These are phyloP conservation scores for Apogon talboti DNA, from an alignment of 2,797 vertebrate genomes.

Conservation along the genomic window DNA sequence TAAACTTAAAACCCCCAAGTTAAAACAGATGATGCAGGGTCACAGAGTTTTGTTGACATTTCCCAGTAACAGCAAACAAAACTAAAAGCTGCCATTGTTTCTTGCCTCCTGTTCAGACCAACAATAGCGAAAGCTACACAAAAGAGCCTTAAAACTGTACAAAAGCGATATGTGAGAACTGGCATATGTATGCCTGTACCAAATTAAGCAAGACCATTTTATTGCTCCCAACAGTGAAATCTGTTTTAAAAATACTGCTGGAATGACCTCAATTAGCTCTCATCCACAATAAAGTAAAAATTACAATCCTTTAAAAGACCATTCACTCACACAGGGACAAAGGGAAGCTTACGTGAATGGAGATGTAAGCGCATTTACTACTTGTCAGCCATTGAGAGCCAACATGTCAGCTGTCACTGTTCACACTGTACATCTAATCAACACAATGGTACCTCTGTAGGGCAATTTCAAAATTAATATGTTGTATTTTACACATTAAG, in stretches of 20 bases:
- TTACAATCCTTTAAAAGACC: constrained; percentile 42
- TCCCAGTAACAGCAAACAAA: constrained; percentile 45
- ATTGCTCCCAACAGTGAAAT: constrained; percentile 22
- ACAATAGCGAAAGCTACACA: constrained; percentile 42
- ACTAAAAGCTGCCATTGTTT: constrained; percentile 49
- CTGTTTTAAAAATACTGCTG: constrained; percentile 55
- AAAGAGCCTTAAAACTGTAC: constrained; percentile 29
- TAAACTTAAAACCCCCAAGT: constrained; percentile 15
- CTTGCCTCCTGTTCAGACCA: constrained; percentile 21
- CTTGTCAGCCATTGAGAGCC: constrained; percentile 5
- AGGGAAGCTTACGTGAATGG: constrained; percentile 30
- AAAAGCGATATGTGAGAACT: constrained; percentile 14
- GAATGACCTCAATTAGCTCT: constrained; percentile 34
- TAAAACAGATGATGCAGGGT: constrained; percentile 14
- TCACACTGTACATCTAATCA: constrained; percentile 52
- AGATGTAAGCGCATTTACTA: constrained; percentile 20
- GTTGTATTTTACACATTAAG: constrained; percentile 57
- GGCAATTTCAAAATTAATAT: constrained; percentile 27
- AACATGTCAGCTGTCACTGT: constrained; percentile 24
- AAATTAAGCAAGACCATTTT: constrained; percentile 11
- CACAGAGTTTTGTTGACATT: constrained; percentile 37
- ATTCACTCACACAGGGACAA: constrained; percentile 10
- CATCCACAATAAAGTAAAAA: constrained; percentile 30
- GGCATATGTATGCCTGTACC: constrained; percentile 17
- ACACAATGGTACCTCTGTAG: constrained; percentile 35